These are phyloP conservation scores for Syrrhaptes paradoxus DNA, from an alignment of 2,113 vertebrate genomes.

Conservation along the genomic window DNA sequence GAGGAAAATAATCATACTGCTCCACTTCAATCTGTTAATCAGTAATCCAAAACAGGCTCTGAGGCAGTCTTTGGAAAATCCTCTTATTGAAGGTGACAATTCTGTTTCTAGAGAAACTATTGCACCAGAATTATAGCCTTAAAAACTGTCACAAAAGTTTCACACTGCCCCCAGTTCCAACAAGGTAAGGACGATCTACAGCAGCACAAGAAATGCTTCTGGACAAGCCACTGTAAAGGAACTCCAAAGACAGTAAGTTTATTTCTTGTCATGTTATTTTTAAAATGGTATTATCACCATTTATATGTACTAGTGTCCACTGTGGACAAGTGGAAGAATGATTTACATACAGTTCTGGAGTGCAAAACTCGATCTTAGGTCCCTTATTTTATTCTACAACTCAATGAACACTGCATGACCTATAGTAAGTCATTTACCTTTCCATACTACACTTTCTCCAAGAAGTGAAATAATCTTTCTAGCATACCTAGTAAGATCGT, in stretches of 20 bases:
- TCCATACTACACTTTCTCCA: background rate
- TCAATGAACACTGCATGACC: background rate
- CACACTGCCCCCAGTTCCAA: background rate
- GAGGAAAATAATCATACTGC: background rate
- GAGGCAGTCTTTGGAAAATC: background rate
- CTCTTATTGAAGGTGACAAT: background rate
- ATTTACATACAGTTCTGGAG: background rate
- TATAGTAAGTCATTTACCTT: background rate
- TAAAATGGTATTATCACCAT: background rate
- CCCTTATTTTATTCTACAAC: background rate
- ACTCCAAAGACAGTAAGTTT: background rate
- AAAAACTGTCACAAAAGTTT: background rate
- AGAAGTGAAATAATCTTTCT: background rate
- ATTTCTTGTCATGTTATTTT: background rate
- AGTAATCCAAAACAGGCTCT: background rate
- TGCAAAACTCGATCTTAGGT: background rate
- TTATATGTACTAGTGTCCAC: background rate
- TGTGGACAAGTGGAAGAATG: background rate
- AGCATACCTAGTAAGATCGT: background rate
- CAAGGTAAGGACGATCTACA: background rate
- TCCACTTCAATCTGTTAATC: background rate
- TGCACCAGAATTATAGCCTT: background rate
- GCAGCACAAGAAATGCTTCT: background rate
- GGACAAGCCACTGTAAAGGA: background rate
- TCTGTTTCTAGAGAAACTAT: background rate